phyloP scores from a whole-genome alignment of 2,113 vertebrate species.

The Maccullochella peelii region DNA sequence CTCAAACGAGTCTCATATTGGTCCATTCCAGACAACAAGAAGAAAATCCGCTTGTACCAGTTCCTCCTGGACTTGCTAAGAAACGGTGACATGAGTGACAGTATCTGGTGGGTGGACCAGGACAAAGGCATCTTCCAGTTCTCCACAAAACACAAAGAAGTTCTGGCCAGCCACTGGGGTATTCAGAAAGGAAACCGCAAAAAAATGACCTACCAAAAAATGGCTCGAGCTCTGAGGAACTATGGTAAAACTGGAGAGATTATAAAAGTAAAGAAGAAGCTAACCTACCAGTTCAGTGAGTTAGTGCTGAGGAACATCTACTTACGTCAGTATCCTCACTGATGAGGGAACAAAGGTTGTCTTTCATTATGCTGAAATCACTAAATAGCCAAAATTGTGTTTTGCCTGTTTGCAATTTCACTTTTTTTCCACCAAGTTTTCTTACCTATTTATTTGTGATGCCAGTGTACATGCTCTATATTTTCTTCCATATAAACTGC shows the following conservation, averaged over 20 bases:
- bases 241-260: constrained; percentile 99
- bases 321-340: constrained; percentile 70
- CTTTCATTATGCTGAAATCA: constrained; percentile 40
- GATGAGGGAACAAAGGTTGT: constrained; percentile 35
- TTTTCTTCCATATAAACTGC: constrained; percentile 27
- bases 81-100: constrained; percentile 83
- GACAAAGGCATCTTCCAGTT: constrained; percentile 99
- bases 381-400: constrained; percentile 20
- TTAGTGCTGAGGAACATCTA: constrained; percentile 91
- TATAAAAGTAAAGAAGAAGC: constrained; percentile 98
- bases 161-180: constrained; percentile 94
- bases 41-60: constrained; percentile 84
- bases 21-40: constrained; percentile 69
- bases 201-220: constrained; percentile 99
- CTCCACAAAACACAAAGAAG: constrained; percentile 99
- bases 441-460: constrained; percentile 69
- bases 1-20: not conserved
- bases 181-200: constrained; percentile 98
- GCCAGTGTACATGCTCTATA: not conserved
- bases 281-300: constrained; percentile 98
- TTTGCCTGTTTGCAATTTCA: constrained; percentile 40
- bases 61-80: constrained; percentile 84
- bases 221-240: constrained; percentile 98
- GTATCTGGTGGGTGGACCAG: constrained; percentile 91
- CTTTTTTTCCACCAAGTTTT: constrained; percentile 40